Conservation (phyloP, 2,888 invertebrate species). For the Acleris holmiana region DNA sequence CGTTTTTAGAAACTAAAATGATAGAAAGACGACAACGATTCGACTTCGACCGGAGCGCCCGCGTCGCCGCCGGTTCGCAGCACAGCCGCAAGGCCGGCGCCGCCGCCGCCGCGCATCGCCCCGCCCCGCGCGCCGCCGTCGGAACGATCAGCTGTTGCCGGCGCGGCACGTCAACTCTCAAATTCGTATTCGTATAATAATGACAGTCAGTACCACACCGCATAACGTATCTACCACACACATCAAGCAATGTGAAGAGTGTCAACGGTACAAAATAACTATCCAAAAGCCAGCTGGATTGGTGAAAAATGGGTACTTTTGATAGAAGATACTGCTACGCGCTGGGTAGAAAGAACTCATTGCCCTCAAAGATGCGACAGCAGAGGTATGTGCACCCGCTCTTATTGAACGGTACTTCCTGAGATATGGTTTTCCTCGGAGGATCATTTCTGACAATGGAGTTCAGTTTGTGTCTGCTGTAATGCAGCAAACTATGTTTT, state of each 20-base stretch:
- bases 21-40: no score
- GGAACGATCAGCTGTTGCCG: no score
- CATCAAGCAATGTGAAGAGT: slow-evolving; percentile 6
- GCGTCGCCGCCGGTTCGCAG: no score
- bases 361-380: slow-evolving; percentile 39
- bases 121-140: no score
- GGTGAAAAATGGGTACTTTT: slow-evolving; percentile 41
- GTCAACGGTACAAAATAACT: slow-evolving; percentile 39
- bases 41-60: no score
- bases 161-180: no score
- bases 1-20: no score
- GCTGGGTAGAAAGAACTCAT: slow-evolving; percentile 43
- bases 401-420: slow-evolving; percentile 19
- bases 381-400: slow-evolving; percentile 38
- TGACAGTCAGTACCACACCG: no score
- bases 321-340: slow-evolving; percentile 39
- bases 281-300: slow-evolving; percentile 41
- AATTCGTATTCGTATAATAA: no score
- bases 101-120: no score
- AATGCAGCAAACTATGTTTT: slow-evolving; percentile 43
- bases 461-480: slow-evolving; percentile 44
- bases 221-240: no score
- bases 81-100: no score
- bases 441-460: slow-evolving; percentile 45
- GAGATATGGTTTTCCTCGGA: slow-evolving; percentile 42